phyloP scores from a whole-genome alignment of 2,797 vertebrate species.

The Mareca penelope region DNA sequence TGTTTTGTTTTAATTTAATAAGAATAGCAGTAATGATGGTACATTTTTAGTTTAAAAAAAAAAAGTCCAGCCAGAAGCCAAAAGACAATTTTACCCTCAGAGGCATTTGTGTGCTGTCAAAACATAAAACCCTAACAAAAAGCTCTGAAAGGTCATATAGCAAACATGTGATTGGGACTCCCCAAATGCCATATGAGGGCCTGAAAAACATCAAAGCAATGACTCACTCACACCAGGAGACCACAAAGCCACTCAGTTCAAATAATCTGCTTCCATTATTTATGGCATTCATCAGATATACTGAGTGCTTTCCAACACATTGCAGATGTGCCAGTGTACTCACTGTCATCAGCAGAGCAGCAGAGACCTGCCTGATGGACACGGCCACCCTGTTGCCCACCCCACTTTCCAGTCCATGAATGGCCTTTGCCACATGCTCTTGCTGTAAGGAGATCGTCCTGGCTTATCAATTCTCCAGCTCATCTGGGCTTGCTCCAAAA shows the following conservation, averaged over 20 bases:
- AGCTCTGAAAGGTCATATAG: neutral
- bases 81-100: neutral
- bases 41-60: neutral
- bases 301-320: accelerated
- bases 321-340: neutral
- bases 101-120: neutral
- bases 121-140: neutral
- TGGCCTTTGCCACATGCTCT: neutral
- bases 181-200: neutral
- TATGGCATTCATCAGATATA: neutral
- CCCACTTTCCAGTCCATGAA: neutral
- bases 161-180: neutral
- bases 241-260: neutral
- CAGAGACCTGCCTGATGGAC: neutral
- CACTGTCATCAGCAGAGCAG: neutral
- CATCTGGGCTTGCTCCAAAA: neutral
- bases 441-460: accelerated
- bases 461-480: neutral
- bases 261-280: neutral
- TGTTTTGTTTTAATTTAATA: too few species aligned
- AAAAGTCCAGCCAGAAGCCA: neutral
- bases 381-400: neutral
- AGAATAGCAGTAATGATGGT: too few species aligned
- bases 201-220: neutral
- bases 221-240: neutral